These are phyloP conservation scores for Epicampocera succincta DNA, from an alignment of 2,888 invertebrate genomes.

Conservation along the genomic window DNA sequence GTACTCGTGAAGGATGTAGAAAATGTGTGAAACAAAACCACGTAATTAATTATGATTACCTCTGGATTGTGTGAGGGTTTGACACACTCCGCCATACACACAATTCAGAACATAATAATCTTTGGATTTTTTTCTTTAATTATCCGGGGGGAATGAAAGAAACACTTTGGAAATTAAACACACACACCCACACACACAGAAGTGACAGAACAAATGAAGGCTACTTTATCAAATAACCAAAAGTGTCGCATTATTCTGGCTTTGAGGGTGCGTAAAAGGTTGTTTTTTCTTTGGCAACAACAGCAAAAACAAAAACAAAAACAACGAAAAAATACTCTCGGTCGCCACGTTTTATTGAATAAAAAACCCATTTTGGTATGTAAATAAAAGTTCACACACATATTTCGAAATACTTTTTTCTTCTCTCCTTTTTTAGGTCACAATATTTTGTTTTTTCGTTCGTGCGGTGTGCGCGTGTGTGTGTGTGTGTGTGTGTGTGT, in stretches of 20 bases:
- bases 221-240: conserved; percentile 41
- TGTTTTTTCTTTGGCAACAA: conserved; percentile 23
- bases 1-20: no score
- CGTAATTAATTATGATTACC: no score
- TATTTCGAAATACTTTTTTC: conserved; percentile 11
- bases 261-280: conserved; percentile 52
- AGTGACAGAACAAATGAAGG: conserved; percentile 22
- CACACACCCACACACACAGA: conserved; percentile 9
- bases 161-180: conserved; percentile 7
- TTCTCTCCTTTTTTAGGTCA: background rate
- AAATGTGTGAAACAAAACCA: no score
- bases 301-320: background rate
- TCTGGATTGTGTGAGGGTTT: no score
- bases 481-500: no score
- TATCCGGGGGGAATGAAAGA: background rate
- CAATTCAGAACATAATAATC: background rate
- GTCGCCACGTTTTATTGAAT: background rate
- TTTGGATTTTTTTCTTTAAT: conserved; percentile 1
- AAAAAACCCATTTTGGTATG: conserved; percentile 14
- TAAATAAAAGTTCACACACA: conserved; percentile 19
- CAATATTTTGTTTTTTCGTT: background rate
- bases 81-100: no score
- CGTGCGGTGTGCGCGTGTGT: no score
- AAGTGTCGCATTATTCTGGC: conserved; percentile 57
- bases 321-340: background rate